A percentile compares a stretch with the other conserved stretches of the same genome.
phyloP scores from a whole-genome alignment of 2,797 vertebrate genomes.

The Morelia viridis region DNA sequence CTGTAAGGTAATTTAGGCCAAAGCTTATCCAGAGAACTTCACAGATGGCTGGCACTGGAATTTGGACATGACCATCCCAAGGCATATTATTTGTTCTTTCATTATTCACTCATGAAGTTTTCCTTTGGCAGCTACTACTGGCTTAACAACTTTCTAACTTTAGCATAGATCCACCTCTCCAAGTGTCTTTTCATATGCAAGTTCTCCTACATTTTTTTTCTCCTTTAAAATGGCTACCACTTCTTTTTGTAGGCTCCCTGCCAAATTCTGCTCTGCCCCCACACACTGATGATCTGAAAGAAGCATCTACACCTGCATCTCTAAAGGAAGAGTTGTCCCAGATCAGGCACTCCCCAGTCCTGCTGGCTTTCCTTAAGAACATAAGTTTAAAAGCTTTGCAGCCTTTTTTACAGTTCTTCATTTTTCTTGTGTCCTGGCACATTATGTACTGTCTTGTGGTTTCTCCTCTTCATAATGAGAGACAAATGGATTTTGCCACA shows the following conservation, averaged over 20 bases:
- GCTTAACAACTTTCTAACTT: neutral
- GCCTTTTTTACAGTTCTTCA: constrained; percentile 7
- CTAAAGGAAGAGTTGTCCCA: neutral
- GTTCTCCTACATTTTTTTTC: neutral
- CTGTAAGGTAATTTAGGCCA: neutral
- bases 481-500: constrained; percentile 35
- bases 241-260: neutral
- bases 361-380: neutral
- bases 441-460: neutral
- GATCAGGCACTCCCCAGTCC: neutral
- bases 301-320: neutral
- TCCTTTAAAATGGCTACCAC: neutral
- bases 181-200: constrained; percentile 7
- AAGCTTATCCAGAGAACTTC: neutral
- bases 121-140: neutral
- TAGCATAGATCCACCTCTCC: neutral
- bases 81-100: neutral
- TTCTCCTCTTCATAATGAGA: constrained; percentile 19
- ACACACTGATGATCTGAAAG: neutral
- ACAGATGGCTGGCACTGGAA: neutral
- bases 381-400: neutral
- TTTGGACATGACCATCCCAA: neutral
- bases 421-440: constrained; percentile 30
- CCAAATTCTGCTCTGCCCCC: neutral
- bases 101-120: neutral